Evolutionary conservation across 2,113 vertebrate genomes (phyloP).

Genomic region (Vireo altiloquus): DNA sequence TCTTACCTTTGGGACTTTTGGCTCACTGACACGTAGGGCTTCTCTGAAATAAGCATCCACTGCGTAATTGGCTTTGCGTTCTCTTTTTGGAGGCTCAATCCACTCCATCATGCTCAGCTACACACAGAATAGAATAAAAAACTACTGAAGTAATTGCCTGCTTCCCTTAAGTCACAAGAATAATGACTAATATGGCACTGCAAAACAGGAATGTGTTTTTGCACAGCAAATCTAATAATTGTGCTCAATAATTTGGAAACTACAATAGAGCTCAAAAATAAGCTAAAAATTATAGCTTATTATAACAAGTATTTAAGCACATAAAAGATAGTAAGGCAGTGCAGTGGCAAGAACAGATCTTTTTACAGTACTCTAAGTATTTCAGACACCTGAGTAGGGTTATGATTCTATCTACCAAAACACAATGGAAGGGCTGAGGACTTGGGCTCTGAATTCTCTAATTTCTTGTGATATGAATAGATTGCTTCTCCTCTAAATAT

Average conservation of each 20-base stretch:
- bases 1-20: constrained; percentile 85
- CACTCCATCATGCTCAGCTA: constrained; percentile 88
- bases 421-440: background rate
- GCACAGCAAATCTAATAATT: background rate
- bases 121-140: background rate
- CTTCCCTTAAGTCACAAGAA: background rate
- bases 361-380: background rate
- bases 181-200: background rate
- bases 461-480: background rate
- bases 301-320: background rate
- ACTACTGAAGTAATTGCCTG: background rate
- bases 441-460: background rate
- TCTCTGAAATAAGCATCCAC: constrained; percentile 91
- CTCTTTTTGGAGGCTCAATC: constrained; percentile 90
- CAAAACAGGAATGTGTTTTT: background rate
- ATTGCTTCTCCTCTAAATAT: background rate
- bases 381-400: background rate
- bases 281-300: background rate
- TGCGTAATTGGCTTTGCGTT: constrained; percentile 88
- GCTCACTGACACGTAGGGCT: constrained; percentile 85
- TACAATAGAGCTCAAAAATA: background rate
- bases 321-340: background rate
- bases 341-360: background rate
- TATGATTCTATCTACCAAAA: background rate
- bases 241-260: background rate